Evolutionary conservation across 2,888 invertebrate genomes (phyloP).

Genomic region (Myopa tessellatipennis): DNA sequence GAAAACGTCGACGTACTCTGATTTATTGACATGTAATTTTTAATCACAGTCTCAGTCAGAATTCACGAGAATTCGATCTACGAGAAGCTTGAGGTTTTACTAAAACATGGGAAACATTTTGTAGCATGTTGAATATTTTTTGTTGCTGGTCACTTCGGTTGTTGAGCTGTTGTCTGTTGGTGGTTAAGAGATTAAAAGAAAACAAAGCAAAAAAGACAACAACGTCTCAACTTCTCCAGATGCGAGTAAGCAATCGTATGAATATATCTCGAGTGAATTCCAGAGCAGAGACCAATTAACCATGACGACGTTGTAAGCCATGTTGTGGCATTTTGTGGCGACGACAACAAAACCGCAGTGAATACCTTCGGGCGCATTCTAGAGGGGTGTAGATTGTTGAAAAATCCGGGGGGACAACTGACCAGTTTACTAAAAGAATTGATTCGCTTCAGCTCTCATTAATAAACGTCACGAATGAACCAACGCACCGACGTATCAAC

Average conservation of each 20-base stretch:
- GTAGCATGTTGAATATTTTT: background rate
- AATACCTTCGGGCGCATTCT: background rate
- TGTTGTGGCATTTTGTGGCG: background rate
- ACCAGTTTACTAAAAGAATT: background rate
- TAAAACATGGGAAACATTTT: background rate
- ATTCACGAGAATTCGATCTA: no score
- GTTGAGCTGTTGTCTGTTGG: background rate
- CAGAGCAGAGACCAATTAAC: constrained; percentile 19
- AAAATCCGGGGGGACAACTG: background rate
- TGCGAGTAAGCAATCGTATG: background rate
- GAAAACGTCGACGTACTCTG: background rate
- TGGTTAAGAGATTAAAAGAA: background rate
- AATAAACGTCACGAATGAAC: background rate
- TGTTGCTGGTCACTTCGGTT: background rate
- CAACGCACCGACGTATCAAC: background rate
- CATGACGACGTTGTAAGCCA: constrained; percentile 15
- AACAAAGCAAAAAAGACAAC: background rate
- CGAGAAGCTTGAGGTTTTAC: background rate
- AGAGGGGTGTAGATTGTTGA: background rate
- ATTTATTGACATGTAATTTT: background rate
- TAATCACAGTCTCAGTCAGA: background rate
- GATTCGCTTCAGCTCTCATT: background rate
- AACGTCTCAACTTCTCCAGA: constrained; percentile 1
- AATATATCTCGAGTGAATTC: background rate
- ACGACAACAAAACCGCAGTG: background rate